Evolutionary conservation across 2,797 vertebrate species (phyloP), one percentile per base, ranked within the genome.

Genomic region (Epinephelus awoara): DNA sequence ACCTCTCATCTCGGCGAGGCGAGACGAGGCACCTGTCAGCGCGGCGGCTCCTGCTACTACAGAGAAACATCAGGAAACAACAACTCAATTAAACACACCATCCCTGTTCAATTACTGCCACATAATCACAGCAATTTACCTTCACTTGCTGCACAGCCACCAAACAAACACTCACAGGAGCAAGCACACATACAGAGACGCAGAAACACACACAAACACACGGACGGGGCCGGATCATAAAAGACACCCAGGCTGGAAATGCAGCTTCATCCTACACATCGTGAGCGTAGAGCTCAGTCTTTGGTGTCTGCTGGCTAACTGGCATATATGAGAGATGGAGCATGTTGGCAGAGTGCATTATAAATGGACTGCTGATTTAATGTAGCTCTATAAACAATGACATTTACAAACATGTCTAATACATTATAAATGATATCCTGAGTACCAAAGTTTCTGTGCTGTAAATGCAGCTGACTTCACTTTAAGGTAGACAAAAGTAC

Each of bases 21-120:
- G 84, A 89, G 80, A 86, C 75, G 15, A 91, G 89, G 87, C 93
- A 91, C 92, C 91, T 93, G 94, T 92, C 93, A 92, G 84, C 57
- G 58, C 58, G 51, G 82, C 71, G 72, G 84, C 90, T 89, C 84
- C 87, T 79, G 87, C 86, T 85, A 91, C 92, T 86, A 87, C 89
- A 90, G 89, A 90, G 86, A 87, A 93, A 93, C 94, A 92, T 91
- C 88, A 85, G 91, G 92, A 92, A 92, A 94, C 93, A 94, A 93
- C 93, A 94, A 91, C 93, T 94, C 93, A 94, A 95, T 95, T 95
- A 94, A 95, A 94, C 93, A 94, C 91, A 93, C 92, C 89, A 82
- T 95, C 93, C 86, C 92, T 93, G 91, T 94, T 95, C 94, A 95
- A 95, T 95, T 95, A 95, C 91, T 87, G 91, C 91, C 91, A 93